Evolutionary conservation across 2,888 invertebrate genomes (phyloP).

Genomic region (Drosophila rellima): DNA sequence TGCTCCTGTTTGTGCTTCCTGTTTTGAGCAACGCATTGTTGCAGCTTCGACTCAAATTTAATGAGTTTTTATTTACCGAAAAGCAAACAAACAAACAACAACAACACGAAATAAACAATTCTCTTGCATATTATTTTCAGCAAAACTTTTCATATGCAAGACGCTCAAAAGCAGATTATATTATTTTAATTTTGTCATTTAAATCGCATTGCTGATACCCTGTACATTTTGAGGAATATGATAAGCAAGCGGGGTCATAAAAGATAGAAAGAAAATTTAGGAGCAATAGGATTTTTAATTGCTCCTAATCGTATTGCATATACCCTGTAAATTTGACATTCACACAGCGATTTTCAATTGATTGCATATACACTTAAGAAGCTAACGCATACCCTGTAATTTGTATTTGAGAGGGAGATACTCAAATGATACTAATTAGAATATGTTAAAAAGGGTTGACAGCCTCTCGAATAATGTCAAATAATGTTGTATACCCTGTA

Average conservation of each 20-base stretch:
- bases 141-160: constrained; percentile 16
- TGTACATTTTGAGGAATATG: too few relatives aligned
- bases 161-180: constrained; percentile 15
- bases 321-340: background rate
- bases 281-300: too few relatives aligned
- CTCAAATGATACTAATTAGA: too few relatives aligned
- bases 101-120: constrained; percentile 20
- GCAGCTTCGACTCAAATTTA: constrained; percentile 34
- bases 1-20: background rate
- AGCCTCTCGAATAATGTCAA: background rate
- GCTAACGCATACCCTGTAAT: background rate
- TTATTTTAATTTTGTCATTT: constrained; percentile 12
- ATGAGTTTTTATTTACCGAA: constrained; percentile 32
- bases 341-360: background rate
- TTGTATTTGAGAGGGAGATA: too few relatives aligned
- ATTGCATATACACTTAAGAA: too few relatives aligned
- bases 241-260: background rate
- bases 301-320: background rate
- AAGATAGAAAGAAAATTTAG: too few relatives aligned
- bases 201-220: constrained; percentile 6
- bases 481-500: background rate
- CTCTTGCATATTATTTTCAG: constrained; percentile 7
- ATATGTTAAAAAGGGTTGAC: background rate
- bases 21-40: constrained; percentile 28
- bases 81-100: constrained; percentile 6